These are phyloP conservation scores for Hyperoplus lanceolatus DNA, from an alignment of 2,797 vertebrate species.

Conservation along the genomic window DNA sequence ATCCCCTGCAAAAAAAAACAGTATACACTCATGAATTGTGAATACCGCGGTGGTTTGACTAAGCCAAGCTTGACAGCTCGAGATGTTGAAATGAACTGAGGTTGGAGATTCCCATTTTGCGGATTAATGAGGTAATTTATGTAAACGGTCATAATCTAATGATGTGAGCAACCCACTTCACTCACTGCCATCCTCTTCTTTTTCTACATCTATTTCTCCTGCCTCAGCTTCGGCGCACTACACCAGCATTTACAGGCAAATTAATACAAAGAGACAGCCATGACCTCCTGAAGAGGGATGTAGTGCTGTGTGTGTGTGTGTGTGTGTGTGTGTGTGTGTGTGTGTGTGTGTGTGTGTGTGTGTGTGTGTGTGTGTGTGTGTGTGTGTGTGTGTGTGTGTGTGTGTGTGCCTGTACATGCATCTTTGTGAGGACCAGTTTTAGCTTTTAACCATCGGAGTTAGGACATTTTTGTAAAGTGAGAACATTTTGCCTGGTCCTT, in stretches of 20 bases:
- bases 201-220: not conserved
- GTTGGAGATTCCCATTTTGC: constrained; percentile 27
- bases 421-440: no score
- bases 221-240: constrained; percentile 17
- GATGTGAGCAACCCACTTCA: constrained; percentile 41
- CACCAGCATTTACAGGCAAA: constrained; percentile 43
- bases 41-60: constrained; percentile 1
- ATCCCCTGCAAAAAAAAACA: no score
- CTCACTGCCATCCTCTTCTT: constrained; percentile 8
- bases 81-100: constrained; percentile 5
- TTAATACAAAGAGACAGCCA: constrained; percentile 62
- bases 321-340: constrained; percentile 26
- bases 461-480: no score
- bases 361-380: not conserved
- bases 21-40: not conserved
- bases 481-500: no score
- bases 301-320: constrained; percentile 4
- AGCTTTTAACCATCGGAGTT: no score
- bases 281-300: constrained; percentile 51
- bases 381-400: no score
- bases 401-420: no score
- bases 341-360: constrained; percentile 26
- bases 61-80: constrained; percentile 16
- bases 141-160: constrained; percentile 48
- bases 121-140: constrained; percentile 56